These are phyloP conservation scores for Geotrupes spiniger DNA, from an alignment of 2,888 invertebrate species.

Conservation along the genomic window DNA sequence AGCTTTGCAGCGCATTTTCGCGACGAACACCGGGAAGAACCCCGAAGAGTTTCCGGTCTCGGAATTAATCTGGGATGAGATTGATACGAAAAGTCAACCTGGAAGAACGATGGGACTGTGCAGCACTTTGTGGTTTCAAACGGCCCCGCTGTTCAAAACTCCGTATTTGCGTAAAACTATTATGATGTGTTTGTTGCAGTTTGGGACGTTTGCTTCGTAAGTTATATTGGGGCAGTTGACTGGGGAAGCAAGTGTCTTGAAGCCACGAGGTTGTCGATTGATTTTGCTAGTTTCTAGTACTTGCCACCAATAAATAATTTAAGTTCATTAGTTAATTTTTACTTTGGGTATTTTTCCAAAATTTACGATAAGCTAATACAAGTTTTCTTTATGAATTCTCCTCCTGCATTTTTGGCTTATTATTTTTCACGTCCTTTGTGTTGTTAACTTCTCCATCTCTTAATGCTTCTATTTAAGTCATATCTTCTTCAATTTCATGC, in stretches of 20 bases:
- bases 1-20: conserved; percentile 42
- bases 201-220: conserved; percentile 48
- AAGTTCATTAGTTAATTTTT: background rate
- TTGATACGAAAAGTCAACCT: conserved; percentile 22
- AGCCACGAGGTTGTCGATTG: background rate
- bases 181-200: conserved; percentile 47
- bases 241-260: too few species aligned
- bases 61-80: conserved; percentile 40
- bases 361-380: too few species aligned
- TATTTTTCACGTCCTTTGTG: too few species aligned
- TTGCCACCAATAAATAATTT: background rate
- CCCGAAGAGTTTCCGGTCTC: conserved; percentile 41
- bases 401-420: too few species aligned
- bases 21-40: conserved; percentile 40
- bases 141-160: conserved; percentile 42
- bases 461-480: too few species aligned
- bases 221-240: too few species aligned
- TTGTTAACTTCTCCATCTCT: too few species aligned
- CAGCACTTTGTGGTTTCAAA: conserved; percentile 46
- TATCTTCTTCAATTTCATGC: too few species aligned
- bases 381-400: too few species aligned
- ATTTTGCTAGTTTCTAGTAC: background rate
- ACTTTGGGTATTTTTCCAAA: too few species aligned
- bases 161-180: conserved; percentile 42
- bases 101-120: conserved; percentile 31